Base-by-base conservation (phyloP, 2,888 invertebrate species). In the Mythimna loreyi region DNA sequence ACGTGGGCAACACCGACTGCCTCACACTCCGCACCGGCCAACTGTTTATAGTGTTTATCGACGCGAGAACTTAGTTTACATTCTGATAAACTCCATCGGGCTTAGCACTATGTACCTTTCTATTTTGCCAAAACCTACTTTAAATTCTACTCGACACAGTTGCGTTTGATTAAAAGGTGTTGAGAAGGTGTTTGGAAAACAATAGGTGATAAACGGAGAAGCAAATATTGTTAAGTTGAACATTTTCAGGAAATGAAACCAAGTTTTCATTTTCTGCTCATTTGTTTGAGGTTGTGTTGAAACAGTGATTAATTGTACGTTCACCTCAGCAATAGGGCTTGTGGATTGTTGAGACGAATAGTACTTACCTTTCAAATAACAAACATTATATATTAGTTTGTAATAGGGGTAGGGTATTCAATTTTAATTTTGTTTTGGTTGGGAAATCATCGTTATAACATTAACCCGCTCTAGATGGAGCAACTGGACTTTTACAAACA, bases 121-220 rank as follows among this genome's bases (percentile, higher is more conserved):
- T 45, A 33, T 7, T 30, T 49, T 8, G 43, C 59, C 25, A 70
- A 80, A 71, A 57, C 55, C 43, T 36, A 71, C 81, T 66, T 47
- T 66, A 60, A 63, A 49, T 13, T 43, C 30, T 33, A 47, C 23
- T 13, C 5, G 4, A 40, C 45, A 63, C 36, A 60, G 81, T 43
- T 60, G 25, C 7, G 11, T 53, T 76, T 36, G 25, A 71, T 55
- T 67, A 62, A 33, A 23, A 21, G 6, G 21, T 40, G 7, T 0
- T 33, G 49, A 9, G 16, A 23, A 36, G 50, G 40, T 78, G 49
- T 69, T 67, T 74, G 28, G 67, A 76, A 80, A 87, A 87, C 87
- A 87, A 86, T 86, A 56, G 82, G 75, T 83, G 78, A 80, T 87
- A 85, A 87, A 81, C 68, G 57, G 55, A 55, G 66, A 69, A 43